phyloP scores from a whole-genome alignment of 64 coral and sea anemone species.

The Montipora capricornis region DNA sequence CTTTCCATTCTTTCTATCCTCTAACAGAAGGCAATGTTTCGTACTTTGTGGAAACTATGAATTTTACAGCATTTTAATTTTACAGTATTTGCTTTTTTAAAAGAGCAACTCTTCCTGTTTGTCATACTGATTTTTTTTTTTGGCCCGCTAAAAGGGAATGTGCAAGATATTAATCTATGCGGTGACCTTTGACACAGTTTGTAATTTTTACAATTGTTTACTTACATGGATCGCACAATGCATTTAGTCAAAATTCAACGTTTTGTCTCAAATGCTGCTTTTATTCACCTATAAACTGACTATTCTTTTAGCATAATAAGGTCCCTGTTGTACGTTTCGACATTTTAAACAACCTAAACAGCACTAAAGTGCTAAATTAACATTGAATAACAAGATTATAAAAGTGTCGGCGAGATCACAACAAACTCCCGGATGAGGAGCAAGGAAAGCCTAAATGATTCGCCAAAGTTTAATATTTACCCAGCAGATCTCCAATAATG shows the following conservation, averaged over 20 bases:
- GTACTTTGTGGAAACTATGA: no score
- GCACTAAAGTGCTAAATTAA: background rate
- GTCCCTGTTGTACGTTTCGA: background rate
- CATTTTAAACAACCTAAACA: background rate
- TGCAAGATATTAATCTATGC: no score
- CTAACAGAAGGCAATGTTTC: no score
- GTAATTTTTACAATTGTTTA: no score
- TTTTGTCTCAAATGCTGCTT: background rate
- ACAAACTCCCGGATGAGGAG: background rate
- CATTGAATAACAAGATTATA: background rate
- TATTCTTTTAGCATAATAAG: background rate
- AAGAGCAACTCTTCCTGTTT: no score
- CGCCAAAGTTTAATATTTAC: background rate
- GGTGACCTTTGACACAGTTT: no score
- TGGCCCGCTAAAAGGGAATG: no score
- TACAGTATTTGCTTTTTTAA: no score
- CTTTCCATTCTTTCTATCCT: no score
- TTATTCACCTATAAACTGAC: background rate
- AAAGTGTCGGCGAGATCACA: background rate
- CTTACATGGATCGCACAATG: background rate
- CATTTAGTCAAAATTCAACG: background rate
- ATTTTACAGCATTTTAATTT: no score
- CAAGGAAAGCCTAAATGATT: background rate
- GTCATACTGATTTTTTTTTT: no score
- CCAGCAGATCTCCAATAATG: background rate